A percentile compares a stretch with the other conserved stretches of the same genome.
Evolutionary conservation across 2,797 vertebrate genomes (phyloP).

Genomic region (Menidia menidia): DNA sequence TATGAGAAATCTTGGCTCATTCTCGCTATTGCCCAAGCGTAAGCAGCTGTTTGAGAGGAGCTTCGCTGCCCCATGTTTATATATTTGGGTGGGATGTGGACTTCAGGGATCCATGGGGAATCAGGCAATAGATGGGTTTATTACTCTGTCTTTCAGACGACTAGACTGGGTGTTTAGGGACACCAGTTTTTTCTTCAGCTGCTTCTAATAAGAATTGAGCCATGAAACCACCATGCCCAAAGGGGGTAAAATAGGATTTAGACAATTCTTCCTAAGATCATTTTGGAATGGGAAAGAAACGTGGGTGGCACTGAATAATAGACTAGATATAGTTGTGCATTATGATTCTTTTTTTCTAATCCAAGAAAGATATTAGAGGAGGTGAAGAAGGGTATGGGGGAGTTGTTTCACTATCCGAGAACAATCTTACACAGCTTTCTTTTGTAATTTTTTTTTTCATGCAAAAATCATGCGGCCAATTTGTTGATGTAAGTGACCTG

Average conservation of each 20-base stretch:
- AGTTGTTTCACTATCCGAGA: slow-evolving; percentile 87
- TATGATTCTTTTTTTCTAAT: slow-evolving; percentile 51
- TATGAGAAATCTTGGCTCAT: slow-evolving; percentile 42
- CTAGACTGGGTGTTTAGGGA: slow-evolving; percentile 48
- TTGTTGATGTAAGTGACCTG: slow-evolving; percentile 99
- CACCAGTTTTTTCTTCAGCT: slow-evolving; percentile 50
- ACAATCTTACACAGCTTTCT: slow-evolving; percentile 97
- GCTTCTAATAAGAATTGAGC: slow-evolving; percentile 64
- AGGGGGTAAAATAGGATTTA: slow-evolving; percentile 43
- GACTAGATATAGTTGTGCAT: slow-evolving; percentile 47
- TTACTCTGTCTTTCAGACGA: slow-evolving; percentile 25
- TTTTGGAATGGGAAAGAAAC: neutral
- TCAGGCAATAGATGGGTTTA: slow-evolving; percentile 22
- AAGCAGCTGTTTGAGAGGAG: slow-evolving; percentile 36
- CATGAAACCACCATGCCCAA: slow-evolving; percentile 52
- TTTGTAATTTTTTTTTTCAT: slow-evolving; percentile 99
- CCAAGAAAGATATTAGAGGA: slow-evolving; percentile 37
- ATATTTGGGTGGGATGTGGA: slow-evolving; percentile 44
- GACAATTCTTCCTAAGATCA: slow-evolving; percentile 51
- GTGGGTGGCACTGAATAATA: slow-evolving; percentile 45
- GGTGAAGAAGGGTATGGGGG: slow-evolving; percentile 62
- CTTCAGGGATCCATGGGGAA: slow-evolving; percentile 12
- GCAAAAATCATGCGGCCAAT: slow-evolving; percentile 99
- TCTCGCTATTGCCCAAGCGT: slow-evolving; percentile 26
- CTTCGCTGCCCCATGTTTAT: slow-evolving; percentile 50